A percentile compares a stretch with the other conserved stretches of the same genome.
Evolutionary conservation across 2,113 vertebrate genomes (phyloP).

Genomic region (Recurvirostra avosetta): DNA sequence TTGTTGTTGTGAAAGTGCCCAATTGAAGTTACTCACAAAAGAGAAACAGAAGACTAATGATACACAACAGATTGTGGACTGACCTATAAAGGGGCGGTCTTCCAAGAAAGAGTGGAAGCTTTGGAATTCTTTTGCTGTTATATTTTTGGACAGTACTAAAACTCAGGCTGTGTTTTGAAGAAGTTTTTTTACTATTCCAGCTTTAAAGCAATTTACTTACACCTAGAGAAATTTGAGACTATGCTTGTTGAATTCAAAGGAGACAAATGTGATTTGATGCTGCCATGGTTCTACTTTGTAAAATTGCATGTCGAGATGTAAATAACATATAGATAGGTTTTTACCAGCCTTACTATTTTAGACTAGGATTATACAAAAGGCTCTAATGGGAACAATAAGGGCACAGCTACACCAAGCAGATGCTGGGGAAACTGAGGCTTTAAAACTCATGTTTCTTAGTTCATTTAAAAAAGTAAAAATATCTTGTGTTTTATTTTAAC

Average conservation of each 20-base stretch:
- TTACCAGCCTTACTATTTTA: neutral
- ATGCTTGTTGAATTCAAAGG: neutral
- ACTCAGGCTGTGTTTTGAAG: neutral
- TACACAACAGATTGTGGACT: neutral
- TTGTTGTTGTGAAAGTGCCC: neutral
- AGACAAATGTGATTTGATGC: neutral
- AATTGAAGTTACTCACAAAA: neutral
- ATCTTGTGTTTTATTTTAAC: neutral
- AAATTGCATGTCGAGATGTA: neutral
- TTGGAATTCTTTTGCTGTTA: neutral
- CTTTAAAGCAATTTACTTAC: neutral
- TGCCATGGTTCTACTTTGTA: neutral
- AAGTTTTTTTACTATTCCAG: neutral
- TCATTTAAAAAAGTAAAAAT: neutral
- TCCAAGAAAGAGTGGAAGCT: neutral
- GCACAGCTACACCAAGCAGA: neutral
- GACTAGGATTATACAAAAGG: neutral
- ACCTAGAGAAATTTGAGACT: neutral
- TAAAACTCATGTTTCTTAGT: neutral
- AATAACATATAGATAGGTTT: neutral
- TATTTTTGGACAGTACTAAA: conserved; percentile 3
- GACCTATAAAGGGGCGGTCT: neutral
- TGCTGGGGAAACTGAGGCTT: neutral
- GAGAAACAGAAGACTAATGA: neutral
- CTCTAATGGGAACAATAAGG: neutral